Evolutionary conservation across 2,113 vertebrate genomes (phyloP), one percentile per base, ranked within the genome.

Genomic region (Gorsachius goisagi): DNA sequence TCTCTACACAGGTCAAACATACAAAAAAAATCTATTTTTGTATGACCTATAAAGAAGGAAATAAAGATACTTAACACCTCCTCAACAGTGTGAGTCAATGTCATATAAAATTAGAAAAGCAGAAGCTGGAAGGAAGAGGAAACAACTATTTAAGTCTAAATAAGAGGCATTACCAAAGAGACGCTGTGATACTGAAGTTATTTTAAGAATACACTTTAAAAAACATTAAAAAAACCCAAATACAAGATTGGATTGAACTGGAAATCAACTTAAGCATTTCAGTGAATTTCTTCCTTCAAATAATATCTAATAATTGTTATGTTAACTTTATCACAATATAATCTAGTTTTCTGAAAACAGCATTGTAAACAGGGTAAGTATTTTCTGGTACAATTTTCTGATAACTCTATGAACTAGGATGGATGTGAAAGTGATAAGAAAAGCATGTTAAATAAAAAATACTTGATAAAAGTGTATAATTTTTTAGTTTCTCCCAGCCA

Each of bases 61-160:
- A 90, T 41, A 93, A 90, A 94, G 72, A 75, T 76, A 52, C 44
- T 90, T 93, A 95, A 80, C 90, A 80, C 47, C 75, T 88, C 56
- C 71, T 56, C 80, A 78, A 69, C 30, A 59, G 47, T 16, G 17
- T 41, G 27, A 93, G 50, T 69, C 87, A 68, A n/a, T 67, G 85
- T 35, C 24, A 37, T n/a, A 28, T 26, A 72, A 92, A 92, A 79
- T 90, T 78, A 85, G 27, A 67, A 67, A 78, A 96, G 15, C 9
- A 78, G 56, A 80, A 68, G 22, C 30, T 92, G 24, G 50, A 85
- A 58, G 89, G 77, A 90, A 85, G 26, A 79, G 9, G 60, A 85
- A 97, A 33, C 52, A 77, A 96, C 87, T 28, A 91, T 37, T 80
- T 60, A 49, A 74, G 49, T 74, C 49, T 73, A 30, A 68, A 50